A percentile compares a stretch with the other conserved stretches of the same genome.
Evolutionary conservation across 2,113 vertebrate genomes (phyloP).

Genomic region (Grantiella picta): DNA sequence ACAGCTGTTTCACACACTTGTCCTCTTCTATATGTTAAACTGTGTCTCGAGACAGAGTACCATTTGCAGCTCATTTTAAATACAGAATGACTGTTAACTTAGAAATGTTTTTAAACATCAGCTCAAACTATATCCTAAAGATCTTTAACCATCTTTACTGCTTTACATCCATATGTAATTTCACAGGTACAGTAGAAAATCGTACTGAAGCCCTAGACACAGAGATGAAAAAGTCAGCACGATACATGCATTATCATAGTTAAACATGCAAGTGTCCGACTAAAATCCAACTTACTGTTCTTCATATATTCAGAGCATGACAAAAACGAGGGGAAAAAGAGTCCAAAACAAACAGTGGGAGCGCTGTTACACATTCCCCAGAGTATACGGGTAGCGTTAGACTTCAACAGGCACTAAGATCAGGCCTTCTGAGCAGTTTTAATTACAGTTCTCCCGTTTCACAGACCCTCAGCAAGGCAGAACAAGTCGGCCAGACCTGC

Average conservation of each 20-base stretch:
- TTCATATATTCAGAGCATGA: background rate
- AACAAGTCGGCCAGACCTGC: background rate
- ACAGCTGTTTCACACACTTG: background rate
- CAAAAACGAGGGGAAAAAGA: background rate
- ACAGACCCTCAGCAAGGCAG: fast-evolving
- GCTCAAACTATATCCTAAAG: background rate
- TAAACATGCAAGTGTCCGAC: background rate
- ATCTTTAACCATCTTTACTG: background rate
- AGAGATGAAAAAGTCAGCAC: background rate
- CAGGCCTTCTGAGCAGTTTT: background rate
- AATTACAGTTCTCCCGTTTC: background rate
- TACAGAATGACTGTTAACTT: background rate
- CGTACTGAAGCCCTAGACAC: background rate
- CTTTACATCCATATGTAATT: background rate
- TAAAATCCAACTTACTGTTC: background rate
- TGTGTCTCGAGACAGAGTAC: background rate
- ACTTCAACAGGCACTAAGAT: background rate
- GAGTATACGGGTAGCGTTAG: background rate
- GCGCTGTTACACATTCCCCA: background rate
- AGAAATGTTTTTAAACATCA: background rate
- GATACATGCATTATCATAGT: fast-evolving
- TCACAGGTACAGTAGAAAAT: background rate
- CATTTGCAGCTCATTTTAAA: background rate
- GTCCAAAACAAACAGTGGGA: background rate
- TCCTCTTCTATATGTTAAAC: background rate